phyloP scores from a whole-genome alignment of 2,797 vertebrate genomes.

The Clarias pachynema region DNA sequence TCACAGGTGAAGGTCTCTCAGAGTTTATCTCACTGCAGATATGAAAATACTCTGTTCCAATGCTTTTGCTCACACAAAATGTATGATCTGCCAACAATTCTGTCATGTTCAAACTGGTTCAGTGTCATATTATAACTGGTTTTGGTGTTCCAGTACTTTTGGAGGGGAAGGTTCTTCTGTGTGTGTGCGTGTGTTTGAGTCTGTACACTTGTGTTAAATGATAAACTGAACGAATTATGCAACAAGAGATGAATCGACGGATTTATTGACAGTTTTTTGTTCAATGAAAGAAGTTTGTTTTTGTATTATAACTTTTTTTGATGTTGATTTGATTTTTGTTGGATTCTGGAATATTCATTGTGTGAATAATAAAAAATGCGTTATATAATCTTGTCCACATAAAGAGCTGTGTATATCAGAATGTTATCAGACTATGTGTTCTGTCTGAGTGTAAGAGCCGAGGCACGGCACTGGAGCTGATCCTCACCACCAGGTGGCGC shows the following conservation, averaged over 20 bases:
- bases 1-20: too few relatives aligned
- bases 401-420: constrained; percentile 40
- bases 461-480: not conserved
- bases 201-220: not conserved
- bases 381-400: not conserved
- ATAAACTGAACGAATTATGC: not conserved
- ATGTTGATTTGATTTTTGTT: not conserved
- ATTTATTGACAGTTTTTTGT: not conserved
- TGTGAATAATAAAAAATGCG: constrained; percentile 44
- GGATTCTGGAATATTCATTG: constrained; percentile 59
- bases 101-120: too few relatives aligned
- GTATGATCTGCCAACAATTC: too few relatives aligned
- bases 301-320: not conserved
- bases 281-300: constrained; percentile 36
- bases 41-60: too few relatives aligned
- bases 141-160: not conserved
- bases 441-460: constrained; percentile 16
- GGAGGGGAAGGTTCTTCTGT: too few relatives aligned
- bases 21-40: too few relatives aligned
- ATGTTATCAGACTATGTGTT: constrained; percentile 30
- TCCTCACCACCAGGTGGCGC: not conserved
- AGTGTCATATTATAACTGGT: too few relatives aligned
- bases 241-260: not conserved
- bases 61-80: too few relatives aligned
- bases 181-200: not conserved